phyloP scores from a whole-genome alignment of 37 sponge, comb jelly and placozoan genomes.

The Cliona cf. orientalis region DNA sequence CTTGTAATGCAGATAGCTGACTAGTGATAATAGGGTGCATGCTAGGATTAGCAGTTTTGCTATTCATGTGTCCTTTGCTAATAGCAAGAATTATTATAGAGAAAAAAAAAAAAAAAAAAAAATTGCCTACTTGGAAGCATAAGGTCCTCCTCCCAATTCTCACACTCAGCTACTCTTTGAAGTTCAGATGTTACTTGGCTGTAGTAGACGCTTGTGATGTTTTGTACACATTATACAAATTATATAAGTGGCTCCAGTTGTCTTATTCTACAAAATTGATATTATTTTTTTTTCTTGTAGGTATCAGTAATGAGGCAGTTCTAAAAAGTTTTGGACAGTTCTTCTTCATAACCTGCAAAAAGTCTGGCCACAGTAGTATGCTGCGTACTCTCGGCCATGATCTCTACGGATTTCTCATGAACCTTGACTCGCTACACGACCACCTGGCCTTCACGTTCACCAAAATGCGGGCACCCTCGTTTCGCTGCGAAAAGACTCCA shows the following conservation, averaged over 20 bases:
- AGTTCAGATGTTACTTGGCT: no score
- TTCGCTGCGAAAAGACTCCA: constrained; percentile 53
- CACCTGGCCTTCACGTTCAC: constrained; percentile 72
- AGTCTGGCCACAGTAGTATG: constrained; percentile 73
- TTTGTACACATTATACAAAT: background rate
- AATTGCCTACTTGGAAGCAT: no score
- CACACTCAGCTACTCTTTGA: no score
- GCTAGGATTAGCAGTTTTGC: no score
- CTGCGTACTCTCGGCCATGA: constrained; percentile 58
- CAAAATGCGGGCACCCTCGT: constrained; percentile 84
- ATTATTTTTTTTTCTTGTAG: constrained; percentile 20
- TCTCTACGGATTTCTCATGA: constrained; percentile 68
- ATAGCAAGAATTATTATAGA: no score
- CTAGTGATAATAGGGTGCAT: no score
- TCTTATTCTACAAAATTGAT: no score
- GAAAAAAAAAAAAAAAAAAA: no score
- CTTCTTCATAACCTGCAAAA: constrained; percentile 67
- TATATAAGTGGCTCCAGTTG: background rate
- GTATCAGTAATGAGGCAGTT: constrained; percentile 40
- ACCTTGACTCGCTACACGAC: constrained; percentile 82
- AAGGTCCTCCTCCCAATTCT: no score
- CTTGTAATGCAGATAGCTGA: no score
- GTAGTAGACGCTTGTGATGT: no score
- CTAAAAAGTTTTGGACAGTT: constrained; percentile 66
- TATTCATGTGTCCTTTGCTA: no score